These are phyloP conservation scores for Brachionus rubens DNA, from an alignment of 1,140 invertebrate species.

Conservation along the genomic window DNA sequence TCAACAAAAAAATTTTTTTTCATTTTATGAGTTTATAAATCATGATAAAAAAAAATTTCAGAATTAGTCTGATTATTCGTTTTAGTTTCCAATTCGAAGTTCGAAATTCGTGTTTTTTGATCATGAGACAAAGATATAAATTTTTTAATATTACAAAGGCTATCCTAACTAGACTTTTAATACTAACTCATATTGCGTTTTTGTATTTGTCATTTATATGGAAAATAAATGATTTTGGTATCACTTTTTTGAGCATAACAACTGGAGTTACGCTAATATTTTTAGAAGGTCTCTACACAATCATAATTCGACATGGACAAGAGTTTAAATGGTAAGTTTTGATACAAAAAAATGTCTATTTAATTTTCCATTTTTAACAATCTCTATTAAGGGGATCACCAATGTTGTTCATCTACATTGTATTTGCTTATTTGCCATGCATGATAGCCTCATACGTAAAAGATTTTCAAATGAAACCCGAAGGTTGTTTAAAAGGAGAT, in stretches of 20 bases:
- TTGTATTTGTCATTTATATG: constrained; percentile 20
- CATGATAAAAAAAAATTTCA: no score
- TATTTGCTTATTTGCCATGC: constrained; percentile 14
- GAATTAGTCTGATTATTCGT: no score
- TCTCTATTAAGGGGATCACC: constrained; percentile 31
- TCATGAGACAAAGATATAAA: constrained; percentile 37
- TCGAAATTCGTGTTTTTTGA: no score
- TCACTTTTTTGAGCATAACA: not conserved
- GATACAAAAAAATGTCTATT: not conserved
- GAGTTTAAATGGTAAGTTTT: constrained; percentile 16
- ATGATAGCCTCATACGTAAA: not conserved
- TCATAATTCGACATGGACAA: not conserved
- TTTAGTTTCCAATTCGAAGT: not conserved
- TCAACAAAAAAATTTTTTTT: no score
- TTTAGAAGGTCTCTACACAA: constrained; percentile 4
- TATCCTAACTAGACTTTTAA: not conserved
- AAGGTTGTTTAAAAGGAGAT: not conserved
- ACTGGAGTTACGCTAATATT: not conserved
- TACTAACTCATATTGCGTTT: not conserved
- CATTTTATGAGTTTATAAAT: no score
- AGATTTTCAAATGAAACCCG: not conserved
- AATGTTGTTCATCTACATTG: constrained; percentile 10
- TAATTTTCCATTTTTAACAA: not conserved
- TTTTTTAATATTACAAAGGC: not conserved
- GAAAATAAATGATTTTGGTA: not conserved